Conservation (phyloP, 2,888 invertebrate species). For the Macrostomum cliftonense region DNA sequence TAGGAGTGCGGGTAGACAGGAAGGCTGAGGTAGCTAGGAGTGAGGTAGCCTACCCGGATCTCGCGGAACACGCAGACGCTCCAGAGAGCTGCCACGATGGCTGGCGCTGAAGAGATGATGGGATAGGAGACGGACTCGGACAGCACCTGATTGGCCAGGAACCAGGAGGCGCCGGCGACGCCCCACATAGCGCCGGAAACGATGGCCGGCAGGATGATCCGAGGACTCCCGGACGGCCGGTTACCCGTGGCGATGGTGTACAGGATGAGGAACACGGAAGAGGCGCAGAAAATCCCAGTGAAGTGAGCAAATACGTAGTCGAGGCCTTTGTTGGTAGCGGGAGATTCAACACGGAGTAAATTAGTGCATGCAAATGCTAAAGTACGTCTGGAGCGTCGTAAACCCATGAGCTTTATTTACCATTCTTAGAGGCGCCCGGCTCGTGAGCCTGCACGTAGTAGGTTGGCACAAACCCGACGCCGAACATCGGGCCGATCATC, state of each 20-base stretch:
- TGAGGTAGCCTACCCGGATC: constrained; percentile 25
- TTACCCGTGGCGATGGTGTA: constrained; percentile 33
- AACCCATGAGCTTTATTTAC: no score
- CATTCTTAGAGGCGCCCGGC: no score
- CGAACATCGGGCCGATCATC: no score
- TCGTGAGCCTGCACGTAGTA: no score
- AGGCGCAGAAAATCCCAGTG: constrained; percentile 36
- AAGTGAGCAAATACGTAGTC: constrained; percentile 40
- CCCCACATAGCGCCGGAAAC: constrained; percentile 40
- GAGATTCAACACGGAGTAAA: no score
- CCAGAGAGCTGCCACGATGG: constrained; percentile 37
- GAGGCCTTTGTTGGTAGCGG: constrained; percentile 26
- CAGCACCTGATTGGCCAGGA: constrained; percentile 39
- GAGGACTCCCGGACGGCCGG: constrained; percentile 18
- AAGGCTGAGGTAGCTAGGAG: no score
- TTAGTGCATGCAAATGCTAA: no score
- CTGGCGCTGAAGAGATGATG: constrained; percentile 38
- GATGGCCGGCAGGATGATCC: constrained; percentile 34
- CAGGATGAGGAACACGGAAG: constrained; percentile 33
- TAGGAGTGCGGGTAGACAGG: no score
- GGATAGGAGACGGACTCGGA: constrained; percentile 41
- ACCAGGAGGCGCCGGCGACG: constrained; percentile 38
- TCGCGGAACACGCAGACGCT: constrained; percentile 39
- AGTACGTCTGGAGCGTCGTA: no score
- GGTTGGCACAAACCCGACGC: no score